Base-by-base conservation (phyloP, 2,797 vertebrate genomes). In the Chelon auratus region DNA sequence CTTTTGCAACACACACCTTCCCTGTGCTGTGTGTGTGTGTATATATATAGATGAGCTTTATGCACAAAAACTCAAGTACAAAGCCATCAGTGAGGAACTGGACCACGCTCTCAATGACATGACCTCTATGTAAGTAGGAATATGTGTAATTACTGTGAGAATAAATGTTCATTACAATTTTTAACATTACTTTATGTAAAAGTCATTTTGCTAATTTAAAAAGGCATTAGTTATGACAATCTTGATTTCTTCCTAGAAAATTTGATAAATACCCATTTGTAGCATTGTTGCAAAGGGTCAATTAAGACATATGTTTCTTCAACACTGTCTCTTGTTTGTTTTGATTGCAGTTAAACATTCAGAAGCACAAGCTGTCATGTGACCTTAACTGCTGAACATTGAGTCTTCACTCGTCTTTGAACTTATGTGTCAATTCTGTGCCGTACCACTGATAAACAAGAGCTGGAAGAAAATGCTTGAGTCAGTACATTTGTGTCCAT, bases 41-140 rank as follows among this genome's bases (percentile, higher is more conserved):
- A 62, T 40, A 78, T 12, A 67, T 59, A 68, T 9, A 98, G 96
- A 97, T 17, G 95, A 97, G 93, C 94, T 98, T 4, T 97, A 97
- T 1, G 93, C 96, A 85, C 96, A 97, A 93, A 97, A 97, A 92
- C 95, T 98, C 71, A 97, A 97, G 93, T 96, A 97, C 94, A 97
- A 97, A 91, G 96, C 96, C 33, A 95, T 97, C 95, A 97, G 96
- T 14, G 94, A 98, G 91, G 96, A 97, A 93, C 91, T 97, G 69
- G 96, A 96, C 93, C 96, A 96, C 73, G 95, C 96, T 43, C 95
- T 98, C 83, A 96, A 95, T 79, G 95, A 97, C 88, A 96, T 96
- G 95, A 97, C 95, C 61, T 97, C 96, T 30, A 92, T 97, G 94
- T 97, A 94, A 95, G 87, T 91, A 70, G 5, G 63, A 7, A 22